phyloP scores from a whole-genome alignment of 2,113 vertebrate species.

The Periophthalmus modestus region DNA sequence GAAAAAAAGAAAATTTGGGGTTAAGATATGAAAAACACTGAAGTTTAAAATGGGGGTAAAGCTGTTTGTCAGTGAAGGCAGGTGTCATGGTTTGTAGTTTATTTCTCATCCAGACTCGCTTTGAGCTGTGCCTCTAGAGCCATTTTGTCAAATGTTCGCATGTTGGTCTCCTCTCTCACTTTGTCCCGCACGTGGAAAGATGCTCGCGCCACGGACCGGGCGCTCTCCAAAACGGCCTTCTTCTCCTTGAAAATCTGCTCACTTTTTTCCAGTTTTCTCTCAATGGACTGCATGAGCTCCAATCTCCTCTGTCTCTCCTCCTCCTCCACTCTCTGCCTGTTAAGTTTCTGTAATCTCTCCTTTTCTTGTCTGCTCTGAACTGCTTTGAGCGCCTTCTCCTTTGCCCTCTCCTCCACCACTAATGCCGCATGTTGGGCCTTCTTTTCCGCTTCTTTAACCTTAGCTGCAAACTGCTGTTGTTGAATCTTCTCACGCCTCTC shows the following conservation, averaged over 20 bases:
- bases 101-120: slow-evolving; percentile 89
- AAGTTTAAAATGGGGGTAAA: slow-evolving; percentile 35
- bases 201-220: slow-evolving; percentile 90
- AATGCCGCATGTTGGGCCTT: slow-evolving; percentile 87
- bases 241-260: slow-evolving; percentile 94
- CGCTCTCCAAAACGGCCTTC: slow-evolving; percentile 89
- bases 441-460: slow-evolving; percentile 83
- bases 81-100: slow-evolving; percentile 56
- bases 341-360: slow-evolving; percentile 87
- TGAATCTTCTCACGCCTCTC: slow-evolving; percentile 86
- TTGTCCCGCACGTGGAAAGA: slow-evolving; percentile 95
- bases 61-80: slow-evolving; percentile 50
- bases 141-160: slow-evolving; percentile 97
- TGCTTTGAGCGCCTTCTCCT: slow-evolving; percentile 87
- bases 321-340: slow-evolving; percentile 90
- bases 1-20: slow-evolving; percentile 37
- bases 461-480: slow-evolving; percentile 82
- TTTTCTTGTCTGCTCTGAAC: slow-evolving; percentile 89
- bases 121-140: slow-evolving; percentile 92
- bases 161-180: slow-evolving; percentile 92
- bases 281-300: slow-evolving; percentile 93
- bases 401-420: slow-evolving; percentile 86
- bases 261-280: slow-evolving; percentile 93
- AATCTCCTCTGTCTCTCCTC: slow-evolving; percentile 85
- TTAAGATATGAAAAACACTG: slow-evolving; percentile 32